Conservation (phyloP, 2,113 vertebrate genomes). For the Lates calcarifer region DNA sequence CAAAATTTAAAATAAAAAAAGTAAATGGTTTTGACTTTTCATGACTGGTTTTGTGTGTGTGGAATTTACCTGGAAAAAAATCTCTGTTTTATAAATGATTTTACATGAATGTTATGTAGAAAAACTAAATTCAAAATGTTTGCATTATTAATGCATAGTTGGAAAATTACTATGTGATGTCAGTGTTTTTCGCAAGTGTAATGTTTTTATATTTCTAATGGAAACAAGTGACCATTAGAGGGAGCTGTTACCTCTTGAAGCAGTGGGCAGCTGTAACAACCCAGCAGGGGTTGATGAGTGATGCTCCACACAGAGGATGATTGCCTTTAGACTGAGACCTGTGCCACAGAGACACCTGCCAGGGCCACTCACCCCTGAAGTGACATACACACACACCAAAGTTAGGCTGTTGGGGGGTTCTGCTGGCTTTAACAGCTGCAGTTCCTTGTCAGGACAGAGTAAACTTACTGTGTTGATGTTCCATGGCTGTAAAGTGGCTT, state of each 20-base stretch:
- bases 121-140: neutral
- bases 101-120: too few species aligned
- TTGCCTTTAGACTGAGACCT: constrained; percentile 85
- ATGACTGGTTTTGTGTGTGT: neutral
- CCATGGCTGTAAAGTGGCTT: neutral
- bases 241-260: constrained; percentile 88
- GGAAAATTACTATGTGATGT: neutral
- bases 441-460: neutral
- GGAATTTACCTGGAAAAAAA: neutral
- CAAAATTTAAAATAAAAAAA: too few species aligned
- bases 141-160: neutral
- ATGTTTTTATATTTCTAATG: neutral
- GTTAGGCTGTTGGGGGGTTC: neutral
- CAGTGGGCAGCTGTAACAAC: constrained; percentile 91
- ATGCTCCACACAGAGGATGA: constrained; percentile 90
- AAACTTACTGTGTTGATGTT: neutral
- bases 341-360: constrained; percentile 90
- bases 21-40: too few species aligned
- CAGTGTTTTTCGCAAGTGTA: neutral
- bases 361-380: constrained; percentile 90
- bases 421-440: neutral
- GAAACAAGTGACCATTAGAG: constrained; percentile 44
- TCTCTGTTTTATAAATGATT: too few species aligned
- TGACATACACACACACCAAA: constrained; percentile 4
- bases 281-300: constrained; percentile 90